Evolutionary conservation across 2,113 vertebrate species (phyloP), one percentile per base, ranked within the genome.

Genomic region (Xiphophorus couchianus): DNA sequence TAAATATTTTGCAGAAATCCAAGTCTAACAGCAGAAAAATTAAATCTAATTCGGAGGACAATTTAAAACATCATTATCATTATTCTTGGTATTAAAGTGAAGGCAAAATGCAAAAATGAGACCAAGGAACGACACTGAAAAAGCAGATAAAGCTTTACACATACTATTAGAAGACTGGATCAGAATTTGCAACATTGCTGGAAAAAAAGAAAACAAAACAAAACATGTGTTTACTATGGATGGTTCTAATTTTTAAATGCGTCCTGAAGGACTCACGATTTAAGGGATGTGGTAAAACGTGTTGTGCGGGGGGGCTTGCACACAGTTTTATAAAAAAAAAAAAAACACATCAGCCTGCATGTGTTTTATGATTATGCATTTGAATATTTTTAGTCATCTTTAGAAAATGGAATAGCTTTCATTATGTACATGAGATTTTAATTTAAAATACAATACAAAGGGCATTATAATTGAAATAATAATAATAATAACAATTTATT

Each of bases 71-170:
- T 44, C 10, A 44, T 73, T 48, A 19, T 29, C 42, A 28, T 30
- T 29, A 15, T 73, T 58, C 7, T 65, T 74, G 29, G 10, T 85
- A 88, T 85, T 76, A 30, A 80, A 37, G 37, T 62, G 30, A 85
- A 74, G 69, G 69, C 81, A 67, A 87, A 78, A 89, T 77, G 69
- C 60, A 86, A 30, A 73, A 61, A 64, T 73, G 71, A 84, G 71
- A 58, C 37, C 29, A 76, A 71, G 70, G 84, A 61, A 44, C 68
- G 51, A 71, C 81, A 90, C 91, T 89, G 86, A 89, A 92, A 90
- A 73, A 13, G 25, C 68, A 82, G 80, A 89, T 93, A 89, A 84
- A 66, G 48, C 58, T 77, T 82, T 72, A 88, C 87, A 85, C 79
- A 76, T 79, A 81, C 71, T 77, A 64, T 78, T 77, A 82, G 71